Base-by-base conservation (phyloP, 2,888 invertebrate species). In the Odontothrips loti region DNA sequence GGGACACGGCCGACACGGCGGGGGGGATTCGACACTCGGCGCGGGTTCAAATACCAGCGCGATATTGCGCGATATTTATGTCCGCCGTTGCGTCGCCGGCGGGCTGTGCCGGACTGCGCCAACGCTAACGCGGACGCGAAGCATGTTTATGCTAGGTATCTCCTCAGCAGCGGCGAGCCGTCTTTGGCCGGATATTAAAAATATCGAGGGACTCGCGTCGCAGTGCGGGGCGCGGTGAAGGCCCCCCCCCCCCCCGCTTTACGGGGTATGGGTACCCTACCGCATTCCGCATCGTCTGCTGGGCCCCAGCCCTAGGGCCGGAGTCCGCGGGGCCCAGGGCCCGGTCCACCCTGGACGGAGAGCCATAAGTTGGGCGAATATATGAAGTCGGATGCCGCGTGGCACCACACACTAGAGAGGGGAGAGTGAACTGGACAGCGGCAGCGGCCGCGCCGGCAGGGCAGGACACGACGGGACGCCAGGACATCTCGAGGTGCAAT, bases 401-500 rank as follows among this genome's bases (percentile, higher is more conserved):
- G 48, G 51, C 10, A 51, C 4, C 51, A 2, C 51, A 20, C 51
- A 43, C 34, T 12, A 10, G 6, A 20, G 15, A 51, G 51, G 51
- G 51, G 20, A 51, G 51, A 51, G 51, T 2, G 51, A 51, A 51
- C 6, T 2, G 51, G 51, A 6, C 51, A 51, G 20, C 15, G 10
- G 15, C 20, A 20, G 10, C 51, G 48, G 51, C 51, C 51, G 8
- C 51, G 51, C 68, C 6, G 1, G 1, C 68, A 17, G 58, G 51
- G 17, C 58, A 20, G 58, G 58, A 58, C 17, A 58, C 34, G 6
- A 43, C 34, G 34, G 6, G 34, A 43, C 20, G 58, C 58, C 20
- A 20, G 20, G 68, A 75, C 68, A 75, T 75, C 68, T 23, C 23
- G 68, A 75, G 68, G 68, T 27, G 68, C 68, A 75, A 75, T 75